These are phyloP conservation scores for Mongoloraphidia duomilia DNA, from an alignment of 2,888 invertebrate species.

Conservation along the genomic window DNA sequence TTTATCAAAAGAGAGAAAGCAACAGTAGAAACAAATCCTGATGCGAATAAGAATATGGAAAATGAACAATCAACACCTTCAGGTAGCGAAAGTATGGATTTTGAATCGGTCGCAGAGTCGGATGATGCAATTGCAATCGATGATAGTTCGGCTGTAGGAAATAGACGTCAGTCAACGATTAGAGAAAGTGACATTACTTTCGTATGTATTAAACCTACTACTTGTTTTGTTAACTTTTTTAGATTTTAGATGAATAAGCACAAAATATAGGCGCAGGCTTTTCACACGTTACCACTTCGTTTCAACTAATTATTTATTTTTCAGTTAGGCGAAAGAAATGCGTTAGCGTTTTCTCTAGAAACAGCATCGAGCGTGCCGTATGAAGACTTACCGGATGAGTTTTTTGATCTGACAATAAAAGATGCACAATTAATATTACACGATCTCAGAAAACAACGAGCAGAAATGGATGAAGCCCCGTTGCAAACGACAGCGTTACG, in stretches of 20 bases:
- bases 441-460: conserved; percentile 52
- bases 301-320: conserved; percentile 19
- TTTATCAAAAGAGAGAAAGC: conserved; percentile 18
- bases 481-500: conserved; percentile 52
- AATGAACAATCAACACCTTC: too few species aligned
- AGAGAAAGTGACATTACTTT: not conserved
- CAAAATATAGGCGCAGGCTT: too few species aligned
- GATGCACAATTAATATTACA: conserved; percentile 64
- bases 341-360: conserved; percentile 53
- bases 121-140: too few species aligned
- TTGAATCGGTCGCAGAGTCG: too few species aligned
- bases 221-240: too few species aligned
- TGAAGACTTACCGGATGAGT: conserved; percentile 71
- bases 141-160: too few species aligned
- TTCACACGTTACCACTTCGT: too few species aligned
- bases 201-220: not conserved
- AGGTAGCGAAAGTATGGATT: too few species aligned
- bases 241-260: too few species aligned
- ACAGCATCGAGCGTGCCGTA: conserved; percentile 45
- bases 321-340: conserved; percentile 60
- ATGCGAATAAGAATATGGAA: too few species aligned
- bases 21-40: conserved; percentile 11
- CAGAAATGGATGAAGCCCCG: conserved; percentile 55
- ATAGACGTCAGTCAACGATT: too few species aligned
- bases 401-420: conserved; percentile 71